These are phyloP conservation scores for Sussaba pulchella DNA, from an alignment of 2,888 invertebrate species.

Conservation along the genomic window DNA sequence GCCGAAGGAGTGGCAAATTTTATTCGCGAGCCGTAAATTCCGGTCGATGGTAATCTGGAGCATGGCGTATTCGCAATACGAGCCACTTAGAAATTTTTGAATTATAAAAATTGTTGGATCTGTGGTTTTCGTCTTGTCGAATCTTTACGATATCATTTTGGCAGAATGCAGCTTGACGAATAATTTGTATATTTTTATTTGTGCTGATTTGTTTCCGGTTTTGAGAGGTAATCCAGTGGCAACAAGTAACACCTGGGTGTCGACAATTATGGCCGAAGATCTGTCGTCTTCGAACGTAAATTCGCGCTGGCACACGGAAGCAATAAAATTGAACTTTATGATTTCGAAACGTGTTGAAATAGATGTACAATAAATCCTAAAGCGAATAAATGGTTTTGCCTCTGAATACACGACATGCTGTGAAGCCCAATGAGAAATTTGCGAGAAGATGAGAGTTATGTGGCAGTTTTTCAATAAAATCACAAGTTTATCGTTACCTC, in stretches of 20 bases:
- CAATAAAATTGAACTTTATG: slow-evolving; percentile 3
- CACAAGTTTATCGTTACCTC: no score
- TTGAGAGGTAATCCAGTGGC: not conserved
- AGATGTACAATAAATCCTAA: not conserved
- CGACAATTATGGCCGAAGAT: not conserved
- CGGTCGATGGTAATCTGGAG: not conserved
- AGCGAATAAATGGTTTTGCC: not conserved
- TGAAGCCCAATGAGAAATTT: not conserved
- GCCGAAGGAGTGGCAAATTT: slow-evolving; percentile 14
- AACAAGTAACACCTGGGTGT: not conserved
- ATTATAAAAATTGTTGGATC: not conserved
- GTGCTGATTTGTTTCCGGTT: not conserved
- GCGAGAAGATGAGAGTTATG: no score
- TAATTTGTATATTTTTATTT: not conserved
- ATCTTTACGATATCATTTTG: no score
- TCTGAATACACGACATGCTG: not conserved
- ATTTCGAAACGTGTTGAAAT: not conserved
- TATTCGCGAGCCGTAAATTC: not conserved
- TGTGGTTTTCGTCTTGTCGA: no score
- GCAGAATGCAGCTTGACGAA: no score
- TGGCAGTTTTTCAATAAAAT: no score
- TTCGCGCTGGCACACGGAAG: not conserved
- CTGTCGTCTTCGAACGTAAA: not conserved
- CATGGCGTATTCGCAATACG: not conserved
- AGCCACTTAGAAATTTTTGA: not conserved